Evolutionary conservation across 2,797 vertebrate species (phyloP).

Genomic region (Brachymystax lenok): DNA sequence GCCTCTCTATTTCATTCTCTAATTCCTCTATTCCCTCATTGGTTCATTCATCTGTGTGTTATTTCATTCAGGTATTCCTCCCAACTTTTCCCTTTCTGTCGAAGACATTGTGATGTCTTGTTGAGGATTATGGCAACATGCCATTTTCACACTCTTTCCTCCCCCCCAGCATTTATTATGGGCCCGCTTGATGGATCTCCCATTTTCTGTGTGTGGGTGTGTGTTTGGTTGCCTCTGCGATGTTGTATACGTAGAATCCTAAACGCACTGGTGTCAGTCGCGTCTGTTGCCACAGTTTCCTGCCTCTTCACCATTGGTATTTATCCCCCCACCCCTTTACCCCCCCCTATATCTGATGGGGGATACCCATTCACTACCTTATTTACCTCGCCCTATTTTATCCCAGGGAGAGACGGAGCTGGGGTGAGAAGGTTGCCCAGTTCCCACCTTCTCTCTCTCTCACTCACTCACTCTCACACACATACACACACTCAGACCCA

Average conservation of each 20-base stretch:
- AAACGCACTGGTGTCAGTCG: constrained; percentile 59
- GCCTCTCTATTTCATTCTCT: constrained; percentile 50
- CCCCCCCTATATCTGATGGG: constrained; percentile 56
- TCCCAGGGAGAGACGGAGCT: constrained; percentile 59
- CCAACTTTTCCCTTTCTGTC: constrained; percentile 51
- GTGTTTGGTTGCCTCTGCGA: constrained; percentile 8
- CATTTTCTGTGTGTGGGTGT: constrained; percentile 40
- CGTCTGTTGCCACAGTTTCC: constrained; percentile 58
- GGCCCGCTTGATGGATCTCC: constrained; percentile 31
- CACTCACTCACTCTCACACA: constrained; percentile 23
- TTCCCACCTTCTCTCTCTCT: constrained; percentile 76
- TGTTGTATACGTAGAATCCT: constrained; percentile 45
- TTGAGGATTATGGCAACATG: constrained; percentile 63
- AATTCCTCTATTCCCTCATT: constrained; percentile 32
- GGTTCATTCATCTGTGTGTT: constrained; percentile 39
- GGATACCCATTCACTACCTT: constrained; percentile 52
- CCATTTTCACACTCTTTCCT: constrained; percentile 50
- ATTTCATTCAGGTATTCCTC: constrained; percentile 57
- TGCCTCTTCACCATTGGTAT: constrained; percentile 54
- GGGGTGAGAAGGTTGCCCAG: constrained; percentile 79
- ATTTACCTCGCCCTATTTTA: constrained; percentile 58
- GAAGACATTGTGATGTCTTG: constrained; percentile 58
- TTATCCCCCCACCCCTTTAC: constrained; percentile 45
- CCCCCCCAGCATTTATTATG: no score
- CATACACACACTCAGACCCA: constrained; percentile 54